Evolutionary conservation across 2,888 invertebrate species (phyloP).

Genomic region (Taphrorychus bicolor): DNA sequence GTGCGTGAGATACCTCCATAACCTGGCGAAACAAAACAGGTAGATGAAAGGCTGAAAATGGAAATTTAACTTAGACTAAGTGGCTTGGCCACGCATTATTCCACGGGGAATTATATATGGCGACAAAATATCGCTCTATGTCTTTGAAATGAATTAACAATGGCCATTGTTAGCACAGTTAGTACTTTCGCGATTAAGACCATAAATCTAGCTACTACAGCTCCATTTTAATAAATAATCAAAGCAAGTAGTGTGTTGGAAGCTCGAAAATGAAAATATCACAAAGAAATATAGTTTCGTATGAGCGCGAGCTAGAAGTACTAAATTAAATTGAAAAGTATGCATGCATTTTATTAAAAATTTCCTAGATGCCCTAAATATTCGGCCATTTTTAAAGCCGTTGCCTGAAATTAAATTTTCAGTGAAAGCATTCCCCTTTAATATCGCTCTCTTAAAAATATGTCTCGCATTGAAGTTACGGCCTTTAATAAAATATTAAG

Average conservation of each 20-base stretch:
- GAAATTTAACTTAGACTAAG: slow-evolving; percentile 26
- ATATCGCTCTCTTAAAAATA: slow-evolving; percentile 16
- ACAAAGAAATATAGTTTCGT: slow-evolving; percentile 1
- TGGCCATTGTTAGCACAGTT: too few relatives aligned
- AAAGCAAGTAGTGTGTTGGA: too few relatives aligned
- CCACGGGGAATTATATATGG: slow-evolving; percentile 5
- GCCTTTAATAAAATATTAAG: slow-evolving; percentile 16
- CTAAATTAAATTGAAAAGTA: slow-evolving; percentile 7
- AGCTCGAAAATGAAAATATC: not conserved
- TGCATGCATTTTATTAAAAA: slow-evolving; percentile 15
- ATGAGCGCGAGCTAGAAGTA: not conserved
- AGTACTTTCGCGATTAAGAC: too few relatives aligned
- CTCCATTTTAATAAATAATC: too few relatives aligned
- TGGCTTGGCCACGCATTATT: slow-evolving; percentile 19
- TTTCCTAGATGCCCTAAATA: slow-evolving; percentile 6
- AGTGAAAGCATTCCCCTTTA: slow-evolving; percentile 19
- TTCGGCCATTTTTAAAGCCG: slow-evolving; percentile 11
- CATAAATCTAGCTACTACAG: too few relatives aligned
- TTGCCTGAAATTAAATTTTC: slow-evolving; percentile 19
- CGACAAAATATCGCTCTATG: slow-evolving; percentile 5
- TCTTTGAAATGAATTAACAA: not conserved
- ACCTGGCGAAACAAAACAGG: slow-evolving; percentile 10
- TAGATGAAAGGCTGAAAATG: slow-evolving; percentile 30
- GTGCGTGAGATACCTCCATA: slow-evolving; percentile 20
- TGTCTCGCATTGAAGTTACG: slow-evolving; percentile 11